Percentiles rank a stretch among this genome's conserved stretches.
Conservation (phyloP, 2,113 vertebrate species). For the Erpornis zantholeuca region DNA sequence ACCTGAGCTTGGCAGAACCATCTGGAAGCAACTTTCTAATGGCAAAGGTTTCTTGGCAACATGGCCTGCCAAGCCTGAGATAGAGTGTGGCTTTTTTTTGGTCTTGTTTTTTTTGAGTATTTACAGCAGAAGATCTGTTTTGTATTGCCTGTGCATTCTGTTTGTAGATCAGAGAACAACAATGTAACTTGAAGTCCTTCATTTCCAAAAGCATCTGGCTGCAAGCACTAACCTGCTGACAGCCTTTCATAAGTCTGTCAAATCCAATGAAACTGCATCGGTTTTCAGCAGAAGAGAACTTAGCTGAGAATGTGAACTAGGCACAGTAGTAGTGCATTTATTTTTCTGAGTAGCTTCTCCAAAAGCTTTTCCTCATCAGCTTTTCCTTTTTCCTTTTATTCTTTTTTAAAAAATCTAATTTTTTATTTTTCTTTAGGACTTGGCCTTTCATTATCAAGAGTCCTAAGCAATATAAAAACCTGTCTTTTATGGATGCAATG, state of each 20-base stretch:
- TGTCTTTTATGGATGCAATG: conserved; percentile 89
- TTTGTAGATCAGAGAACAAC: background rate
- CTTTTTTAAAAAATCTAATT: background rate
- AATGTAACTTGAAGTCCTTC: background rate
- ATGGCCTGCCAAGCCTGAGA: background rate
- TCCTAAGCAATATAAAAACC: conserved; percentile 86
- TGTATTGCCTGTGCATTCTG: background rate
- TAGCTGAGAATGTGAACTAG: background rate
- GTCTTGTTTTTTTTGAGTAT: background rate
- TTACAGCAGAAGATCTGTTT: background rate
- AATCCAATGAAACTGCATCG: background rate
- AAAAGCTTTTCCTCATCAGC: background rate
- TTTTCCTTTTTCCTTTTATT: background rate
- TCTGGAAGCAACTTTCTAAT: background rate
- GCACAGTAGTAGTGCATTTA: background rate
- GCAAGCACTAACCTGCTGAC: background rate
- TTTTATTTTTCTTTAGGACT: conserved; percentile 65
- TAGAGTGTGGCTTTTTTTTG: background rate
- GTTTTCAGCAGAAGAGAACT: background rate
- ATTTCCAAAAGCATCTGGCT: background rate
- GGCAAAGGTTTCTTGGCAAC: background rate
- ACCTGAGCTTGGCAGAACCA: background rate
- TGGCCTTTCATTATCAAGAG: conserved; percentile 92
- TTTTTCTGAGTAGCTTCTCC: background rate
- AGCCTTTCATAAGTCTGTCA: background rate